Evolutionary conservation across 2,888 invertebrate genomes (phyloP).

Genomic region (Mystacides longicornis): DNA sequence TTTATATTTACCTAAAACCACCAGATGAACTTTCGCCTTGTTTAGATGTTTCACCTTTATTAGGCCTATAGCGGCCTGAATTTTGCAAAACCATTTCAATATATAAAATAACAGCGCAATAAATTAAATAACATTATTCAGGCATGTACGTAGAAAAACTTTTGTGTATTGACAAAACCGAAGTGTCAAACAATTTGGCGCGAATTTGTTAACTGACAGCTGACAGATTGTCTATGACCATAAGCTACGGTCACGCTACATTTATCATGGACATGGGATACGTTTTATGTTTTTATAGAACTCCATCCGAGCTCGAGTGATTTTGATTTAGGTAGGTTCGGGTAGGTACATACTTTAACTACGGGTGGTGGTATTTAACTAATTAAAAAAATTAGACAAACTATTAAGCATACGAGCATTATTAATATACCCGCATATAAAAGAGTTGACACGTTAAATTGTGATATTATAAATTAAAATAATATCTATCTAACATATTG

Average conservation of each 20-base stretch:
- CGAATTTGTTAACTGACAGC: conserved; percentile 2
- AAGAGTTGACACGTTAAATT: no score
- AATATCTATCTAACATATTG: no score
- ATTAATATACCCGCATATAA: no score
- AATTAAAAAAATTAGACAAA: no score
- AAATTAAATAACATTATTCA: not conserved
- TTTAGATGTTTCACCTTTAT: conserved; percentile 37
- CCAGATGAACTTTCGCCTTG: conserved; percentile 31
- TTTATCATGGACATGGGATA: not conserved
- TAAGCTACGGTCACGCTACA: not conserved
- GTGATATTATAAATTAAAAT: no score
- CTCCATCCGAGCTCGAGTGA: no score
- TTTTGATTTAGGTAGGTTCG: no score
- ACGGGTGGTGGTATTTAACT: no score
- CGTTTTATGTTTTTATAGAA: not conserved
- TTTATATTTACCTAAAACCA: not conserved
- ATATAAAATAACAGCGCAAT: not conserved
- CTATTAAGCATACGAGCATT: no score
- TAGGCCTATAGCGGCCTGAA: conserved; percentile 47
- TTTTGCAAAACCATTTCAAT: conserved; percentile 48
- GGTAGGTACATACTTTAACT: no score
- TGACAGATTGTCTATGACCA: not conserved
- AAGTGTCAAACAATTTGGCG: conserved; percentile 15
- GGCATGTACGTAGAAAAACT: not conserved
- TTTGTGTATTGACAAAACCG: not conserved